phyloP scores from a whole-genome alignment of 92 coral and sea anemone genomes.

The Siderastrea radians region DNA sequence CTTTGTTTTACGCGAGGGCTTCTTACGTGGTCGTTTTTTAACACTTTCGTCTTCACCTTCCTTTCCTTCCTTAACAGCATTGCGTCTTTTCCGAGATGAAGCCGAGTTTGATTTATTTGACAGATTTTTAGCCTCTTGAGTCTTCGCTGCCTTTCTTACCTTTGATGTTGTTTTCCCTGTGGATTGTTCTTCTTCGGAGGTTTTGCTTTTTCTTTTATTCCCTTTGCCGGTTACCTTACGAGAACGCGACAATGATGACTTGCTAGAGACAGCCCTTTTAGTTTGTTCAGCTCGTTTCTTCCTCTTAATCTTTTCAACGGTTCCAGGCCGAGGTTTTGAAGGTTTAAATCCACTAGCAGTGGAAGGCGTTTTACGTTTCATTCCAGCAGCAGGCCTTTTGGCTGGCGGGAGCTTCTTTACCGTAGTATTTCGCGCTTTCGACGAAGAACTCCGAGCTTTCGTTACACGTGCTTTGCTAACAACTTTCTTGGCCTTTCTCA shows the following conservation, averaged over 20 bases:
- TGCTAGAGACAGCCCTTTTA: not conserved
- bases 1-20: not conserved
- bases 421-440: not conserved
- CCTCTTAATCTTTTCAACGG: not conserved
- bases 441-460: not conserved
- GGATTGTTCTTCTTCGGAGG: not conserved
- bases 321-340: not conserved
- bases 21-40: slow-evolving; percentile 1
- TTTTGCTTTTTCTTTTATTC: not conserved
- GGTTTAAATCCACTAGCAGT: not conserved
- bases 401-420: not conserved
- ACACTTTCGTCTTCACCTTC: not conserved
- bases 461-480: not conserved
- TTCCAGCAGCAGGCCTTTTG: not conserved
- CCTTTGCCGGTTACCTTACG: not conserved
- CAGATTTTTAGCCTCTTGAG: not conserved
- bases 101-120: not conserved
- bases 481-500: not conserved
- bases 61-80: too few relatives aligned
- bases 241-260: not conserved
- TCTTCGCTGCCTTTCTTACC: not conserved
- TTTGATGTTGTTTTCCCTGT: not conserved
- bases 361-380: not conserved
- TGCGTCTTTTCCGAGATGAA: not conserved
- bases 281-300: not conserved